Base-by-base conservation (phyloP, 2,888 invertebrate genomes). In the Trichopoda pennipes region DNA sequence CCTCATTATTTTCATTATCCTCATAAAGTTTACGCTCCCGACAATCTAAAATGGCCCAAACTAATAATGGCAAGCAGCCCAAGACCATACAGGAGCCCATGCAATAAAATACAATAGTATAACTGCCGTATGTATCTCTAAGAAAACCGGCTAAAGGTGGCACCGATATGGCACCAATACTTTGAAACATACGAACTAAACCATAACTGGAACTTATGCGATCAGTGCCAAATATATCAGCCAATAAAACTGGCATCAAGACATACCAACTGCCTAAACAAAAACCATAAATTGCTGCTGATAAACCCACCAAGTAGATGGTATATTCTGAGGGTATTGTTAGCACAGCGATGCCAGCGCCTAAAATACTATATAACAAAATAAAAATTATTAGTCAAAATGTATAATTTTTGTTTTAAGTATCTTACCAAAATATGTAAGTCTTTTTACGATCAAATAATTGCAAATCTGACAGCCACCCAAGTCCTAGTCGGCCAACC, bases 211-310 rank as follows among this genome's bases (percentile, higher is more conserved):
- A 95, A 16, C 95, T 95, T 85, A 95, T 95, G 74, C 94, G 93
- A 55, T 95, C 94, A 0, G 94, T 94, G 2, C 95, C 95, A 88
- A 95, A 95, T 17, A 95, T 92, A 87, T 95, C 95, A 0, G 95
- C 95, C 51, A 95, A 91, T 17, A 95, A 90, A 1, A 95, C 95
- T 0, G 95, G 95, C 77, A 95, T 94, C 72, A 95, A 89, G 3
- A 95, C 93, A 89, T 95, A 95, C 95, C 95, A 95, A 87, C 95
- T 94, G 23, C 95, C 95, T 21, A 95, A 92, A 81, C 95, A 95
- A 0, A 95, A 91, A 0, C 95, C 95, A 88, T 95, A 95, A 0
- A 93, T 92, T 7, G 93, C 94, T 56, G 95, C 94, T 0, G 94
- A 93, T 3, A 93, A 92, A 7, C 94, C 94, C 49, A 95, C 91